Conservation (phyloP, 2,888 invertebrate genomes). For the Cynaeus angustus region DNA sequence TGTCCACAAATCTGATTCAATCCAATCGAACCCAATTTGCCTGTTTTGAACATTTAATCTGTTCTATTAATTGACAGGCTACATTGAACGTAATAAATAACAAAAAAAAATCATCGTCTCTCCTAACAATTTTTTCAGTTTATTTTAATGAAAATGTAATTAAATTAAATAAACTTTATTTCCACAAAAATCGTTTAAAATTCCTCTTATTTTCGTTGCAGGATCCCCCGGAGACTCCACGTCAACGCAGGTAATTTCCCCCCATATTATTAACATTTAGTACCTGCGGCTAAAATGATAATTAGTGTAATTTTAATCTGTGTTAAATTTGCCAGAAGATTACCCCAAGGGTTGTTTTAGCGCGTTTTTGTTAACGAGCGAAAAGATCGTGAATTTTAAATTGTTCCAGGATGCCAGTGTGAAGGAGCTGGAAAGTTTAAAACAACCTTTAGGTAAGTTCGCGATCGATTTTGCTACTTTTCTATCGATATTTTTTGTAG, state of each 20-base stretch:
- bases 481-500: conserved; percentile 54
- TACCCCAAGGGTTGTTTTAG: conserved; percentile 5
- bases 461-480: conserved; percentile 6
- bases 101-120: too few relatives aligned
- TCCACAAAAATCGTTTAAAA: too few relatives aligned
- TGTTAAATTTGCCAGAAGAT: conserved; percentile 35
- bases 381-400: conserved; percentile 25
- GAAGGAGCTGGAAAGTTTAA: conserved; percentile 73
- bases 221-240: conserved; percentile 53
- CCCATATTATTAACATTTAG: conserved; percentile 26
- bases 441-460: conserved; percentile 65
- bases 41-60: too few relatives aligned
- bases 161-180: too few relatives aligned
- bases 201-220: conserved; percentile 57
- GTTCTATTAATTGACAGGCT: too few relatives aligned
- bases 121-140: too few relatives aligned
- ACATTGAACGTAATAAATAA: too few relatives aligned
- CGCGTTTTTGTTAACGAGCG: conserved; percentile 1
- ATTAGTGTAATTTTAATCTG: conserved; percentile 32
- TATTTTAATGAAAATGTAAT: too few relatives aligned
- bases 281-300: conserved; percentile 21
- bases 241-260: conserved; percentile 55
- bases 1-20: too few relatives aligned
- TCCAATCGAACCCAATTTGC: too few relatives aligned
- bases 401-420: conserved; percentile 73